Percentiles rank a stretch among this genome's conserved stretches.
Conservation (phyloP, 2,113 vertebrate species). For the Centrocercus urophasianus region DNA sequence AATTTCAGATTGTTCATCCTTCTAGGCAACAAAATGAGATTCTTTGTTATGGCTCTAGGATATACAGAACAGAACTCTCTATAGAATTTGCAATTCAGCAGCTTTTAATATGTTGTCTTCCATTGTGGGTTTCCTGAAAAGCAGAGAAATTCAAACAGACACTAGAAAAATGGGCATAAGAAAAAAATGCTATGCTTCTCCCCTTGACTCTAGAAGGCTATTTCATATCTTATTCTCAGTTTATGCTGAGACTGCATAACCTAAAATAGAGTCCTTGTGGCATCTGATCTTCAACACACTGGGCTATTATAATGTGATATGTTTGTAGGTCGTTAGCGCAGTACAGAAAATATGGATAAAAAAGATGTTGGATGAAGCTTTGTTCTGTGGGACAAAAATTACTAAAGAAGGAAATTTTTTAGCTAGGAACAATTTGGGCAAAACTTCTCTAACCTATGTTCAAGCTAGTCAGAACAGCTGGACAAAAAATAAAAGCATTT, state of each 20-base stretch:
- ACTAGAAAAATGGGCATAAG: not conserved
- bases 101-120: constrained; percentile 24
- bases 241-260: not conserved
- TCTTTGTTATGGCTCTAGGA: not conserved
- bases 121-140: not conserved
- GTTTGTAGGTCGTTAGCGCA: not conserved
- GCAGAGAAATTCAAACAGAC: not conserved
- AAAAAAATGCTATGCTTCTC: not conserved
- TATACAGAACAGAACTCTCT: not conserved
- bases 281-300: not conserved
- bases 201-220: not conserved
- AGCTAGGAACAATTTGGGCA: not conserved
- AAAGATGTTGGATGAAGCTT: not conserved
- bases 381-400: not conserved
- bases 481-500: not conserved
- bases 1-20: not conserved
- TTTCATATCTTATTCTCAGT: not conserved
- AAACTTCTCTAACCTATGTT: not conserved
- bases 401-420: not conserved
- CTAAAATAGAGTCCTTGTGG: not conserved
- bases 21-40: not conserved
- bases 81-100: not conserved
- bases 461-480: not conserved
- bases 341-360: not conserved
- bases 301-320: not conserved